Percentiles rank a stretch among this genome's conserved stretches.
Conservation (phyloP, 2,888 invertebrate species). For the Nymphalis c-album region DNA sequence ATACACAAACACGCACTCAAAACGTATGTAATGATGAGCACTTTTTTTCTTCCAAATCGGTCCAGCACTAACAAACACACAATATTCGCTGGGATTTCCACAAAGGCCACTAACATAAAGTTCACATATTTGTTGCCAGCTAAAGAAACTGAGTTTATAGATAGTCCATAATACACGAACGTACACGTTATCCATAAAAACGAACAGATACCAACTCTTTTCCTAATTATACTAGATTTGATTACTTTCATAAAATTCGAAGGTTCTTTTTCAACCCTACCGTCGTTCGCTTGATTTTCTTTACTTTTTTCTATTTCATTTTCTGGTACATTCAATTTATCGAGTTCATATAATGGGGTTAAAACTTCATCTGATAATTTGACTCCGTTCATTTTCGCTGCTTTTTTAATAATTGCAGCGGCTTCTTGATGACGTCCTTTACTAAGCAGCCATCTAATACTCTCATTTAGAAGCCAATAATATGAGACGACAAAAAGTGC, state of each 20-base stretch:
- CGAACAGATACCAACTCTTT: slow-evolving; percentile 84
- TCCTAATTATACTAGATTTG: slow-evolving; percentile 78
- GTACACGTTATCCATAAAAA: slow-evolving; percentile 90
- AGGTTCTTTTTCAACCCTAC: slow-evolving; percentile 37
- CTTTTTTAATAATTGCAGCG: slow-evolving; percentile 82
- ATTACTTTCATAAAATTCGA: slow-evolving; percentile 71
- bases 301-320: slow-evolving; percentile 40
- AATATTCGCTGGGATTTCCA: slow-evolving; percentile 88
- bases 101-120: slow-evolving; percentile 84
- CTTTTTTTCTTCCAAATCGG: slow-evolving; percentile 83
- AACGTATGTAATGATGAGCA: slow-evolving; percentile 83
- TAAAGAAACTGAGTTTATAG: slow-evolving; percentile 88
- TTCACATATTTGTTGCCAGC: slow-evolving; percentile 89
- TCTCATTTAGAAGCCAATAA: slow-evolving; percentile 87
- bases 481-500: slow-evolving; percentile 85
- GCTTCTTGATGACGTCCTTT: slow-evolving; percentile 85
- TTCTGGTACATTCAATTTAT: slow-evolving; percentile 43
- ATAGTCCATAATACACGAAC: slow-evolving; percentile 90
- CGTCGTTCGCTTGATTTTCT: slow-evolving; percentile 31
- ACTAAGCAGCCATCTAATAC: slow-evolving; percentile 88
- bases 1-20: slow-evolving; percentile 84
- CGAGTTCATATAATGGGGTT: slow-evolving; percentile 58
- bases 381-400: slow-evolving; percentile 84
- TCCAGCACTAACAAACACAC: slow-evolving; percentile 84
- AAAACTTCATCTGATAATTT: slow-evolving; percentile 69